Percentiles rank a stretch among this genome's conserved stretches.
phyloP scores from a whole-genome alignment of 2,113 vertebrate genomes.

The Dissostichus mawsoni region DNA sequence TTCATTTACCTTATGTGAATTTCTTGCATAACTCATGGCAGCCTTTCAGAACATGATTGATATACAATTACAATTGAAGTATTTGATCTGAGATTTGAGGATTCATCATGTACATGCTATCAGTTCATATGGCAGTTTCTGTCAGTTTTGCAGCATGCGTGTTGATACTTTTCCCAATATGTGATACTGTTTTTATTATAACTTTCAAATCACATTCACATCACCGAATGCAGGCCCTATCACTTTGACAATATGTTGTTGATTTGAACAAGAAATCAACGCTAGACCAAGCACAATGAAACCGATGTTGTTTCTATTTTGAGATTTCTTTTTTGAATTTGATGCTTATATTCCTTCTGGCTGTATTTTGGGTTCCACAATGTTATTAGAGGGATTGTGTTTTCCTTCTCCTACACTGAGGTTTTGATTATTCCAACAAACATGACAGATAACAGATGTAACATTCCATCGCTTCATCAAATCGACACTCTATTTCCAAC shows the following conservation, averaged over 20 bases:
- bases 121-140: not conserved
- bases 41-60: not conserved
- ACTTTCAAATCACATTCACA: not conserved
- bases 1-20: slow-evolving; percentile 4
- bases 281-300: too few species aligned
- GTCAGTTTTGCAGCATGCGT: not conserved
- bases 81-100: slow-evolving; percentile 21
- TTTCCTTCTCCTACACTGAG: not conserved
- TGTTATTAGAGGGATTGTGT: not conserved
- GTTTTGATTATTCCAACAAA: slow-evolving; percentile 39
- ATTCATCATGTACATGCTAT: not conserved
- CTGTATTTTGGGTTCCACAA: slow-evolving; percentile 10
- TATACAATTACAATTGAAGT: slow-evolving; percentile 1
- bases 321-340: slow-evolving; percentile 20
- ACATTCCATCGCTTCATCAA: slow-evolving; percentile 40
- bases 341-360: slow-evolving; percentile 22
- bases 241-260: not conserved
- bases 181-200: slow-evolving; percentile 10
- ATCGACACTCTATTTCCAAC: not conserved
- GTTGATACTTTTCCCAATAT: not conserved
- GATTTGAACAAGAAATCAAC: slow-evolving; percentile 6
- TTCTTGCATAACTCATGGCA: slow-evolving; percentile 17
- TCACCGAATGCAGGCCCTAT: not conserved
- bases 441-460: slow-evolving; percentile 49
- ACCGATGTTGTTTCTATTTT: slow-evolving; percentile 2